Evolutionary conservation across 2,888 invertebrate species (phyloP), one percentile per base, ranked within the genome.

Genomic region (Drosophila mettleri): DNA sequence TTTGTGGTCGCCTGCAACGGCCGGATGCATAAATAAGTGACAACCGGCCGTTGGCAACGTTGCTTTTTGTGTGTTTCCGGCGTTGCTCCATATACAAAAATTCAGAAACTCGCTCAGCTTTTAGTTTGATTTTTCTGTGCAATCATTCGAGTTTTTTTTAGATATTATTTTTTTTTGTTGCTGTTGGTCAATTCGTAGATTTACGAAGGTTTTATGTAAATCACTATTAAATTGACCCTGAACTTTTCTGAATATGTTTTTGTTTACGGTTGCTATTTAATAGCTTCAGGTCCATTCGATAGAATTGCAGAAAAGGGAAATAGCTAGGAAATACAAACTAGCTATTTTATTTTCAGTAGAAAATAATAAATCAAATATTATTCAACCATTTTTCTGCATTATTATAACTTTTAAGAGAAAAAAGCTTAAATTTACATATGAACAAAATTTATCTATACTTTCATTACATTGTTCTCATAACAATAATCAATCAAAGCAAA

Each of bases 21-120:
- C 87, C 88, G 85, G 85, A 86, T 88, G 87, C 76, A 85, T 84
- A 88, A 88, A 88, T 86, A 85, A 80, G 81, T 86, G 81, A 86
- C 86, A 83, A 69, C 74, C 74, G 75, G 66, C 64, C 68, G 80
- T 53, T 75, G 74, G 67, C 60, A 68, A 62, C 31, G 54, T 57
- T 34, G 73, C 46, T 67, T 70, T 74, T 71, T 53, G 61, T 69
- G 43, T 65, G 62, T 84, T 86, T 84, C 84, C 84, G 88, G 78
- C 68, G 78, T 62, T 38, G 67, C 63, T 49, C 33, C 45, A 45
- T 9, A 41, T 10, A 43, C 1, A 52, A 53, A 46, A 49, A 66
- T n/a, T n/a, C n/a, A n/a, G n/a, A n/a, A 67, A 71, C 60, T 60
- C 39, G 66, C 54, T 43, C 48, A 64, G 49, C 64, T 71, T 68